These are phyloP conservation scores for Zaprionus gabonicus DNA, from an alignment of 1,140 invertebrate species.

Conservation along the genomic window DNA sequence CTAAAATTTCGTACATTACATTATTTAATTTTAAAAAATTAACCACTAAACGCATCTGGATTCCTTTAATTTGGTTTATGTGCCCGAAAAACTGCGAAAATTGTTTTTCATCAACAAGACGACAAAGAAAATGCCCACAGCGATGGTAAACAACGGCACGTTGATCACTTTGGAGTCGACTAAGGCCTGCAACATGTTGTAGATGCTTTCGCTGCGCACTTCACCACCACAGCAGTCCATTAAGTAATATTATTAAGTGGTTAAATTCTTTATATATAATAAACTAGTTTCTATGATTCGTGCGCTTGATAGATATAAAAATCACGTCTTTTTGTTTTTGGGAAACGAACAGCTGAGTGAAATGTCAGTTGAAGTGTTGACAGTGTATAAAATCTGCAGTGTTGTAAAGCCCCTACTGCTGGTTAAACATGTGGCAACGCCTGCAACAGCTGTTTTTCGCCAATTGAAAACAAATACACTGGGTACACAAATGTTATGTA, in stretches of 20 bases:
- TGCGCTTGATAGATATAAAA: conserved; percentile 24
- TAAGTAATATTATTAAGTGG: conserved; percentile 44
- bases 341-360: conserved; percentile 48
- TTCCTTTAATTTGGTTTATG: conserved; percentile 39
- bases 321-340: conserved; percentile 47
- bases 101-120: conserved; percentile 77
- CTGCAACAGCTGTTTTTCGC: conserved; percentile 22
- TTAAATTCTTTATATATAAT: conserved; percentile 27
- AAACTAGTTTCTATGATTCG: conserved; percentile 26
- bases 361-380: conserved; percentile 17
- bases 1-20: conserved; percentile 71
- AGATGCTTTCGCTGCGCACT: conserved; percentile 74
- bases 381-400: background rate
- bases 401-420: background rate
- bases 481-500: conserved; percentile 1
- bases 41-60: conserved; percentile 50
- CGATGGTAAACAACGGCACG: conserved; percentile 77
- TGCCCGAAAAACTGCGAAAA: conserved; percentile 76
- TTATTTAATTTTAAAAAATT: conserved; percentile 52
- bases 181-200: conserved; percentile 76
- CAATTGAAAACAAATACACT: background rate
- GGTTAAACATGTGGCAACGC: conserved; percentile 25
- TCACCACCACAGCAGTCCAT: conserved; percentile 81
- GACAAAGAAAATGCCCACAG: conserved; percentile 80
- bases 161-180: conserved; percentile 80